These are phyloP conservation scores for Mastomys natalensis DNA, from an alignment of 2,113 vertebrate species.

Conservation along the genomic window DNA sequence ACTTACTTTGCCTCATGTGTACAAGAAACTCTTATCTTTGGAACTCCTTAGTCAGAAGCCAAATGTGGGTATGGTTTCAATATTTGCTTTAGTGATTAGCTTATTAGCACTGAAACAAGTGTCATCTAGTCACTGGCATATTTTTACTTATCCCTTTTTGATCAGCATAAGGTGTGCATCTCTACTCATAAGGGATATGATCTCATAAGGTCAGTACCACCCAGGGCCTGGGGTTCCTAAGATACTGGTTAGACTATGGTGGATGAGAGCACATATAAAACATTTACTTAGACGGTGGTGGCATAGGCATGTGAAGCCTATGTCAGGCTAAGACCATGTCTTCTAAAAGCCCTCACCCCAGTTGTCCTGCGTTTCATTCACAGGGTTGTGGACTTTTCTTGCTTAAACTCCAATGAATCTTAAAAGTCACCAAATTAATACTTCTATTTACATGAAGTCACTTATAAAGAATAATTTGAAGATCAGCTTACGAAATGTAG, in stretches of 20 bases:
- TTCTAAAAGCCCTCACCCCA: not conserved
- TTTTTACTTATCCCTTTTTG: conserved; percentile 23
- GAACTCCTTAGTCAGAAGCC: not conserved
- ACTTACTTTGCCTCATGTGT: not conserved
- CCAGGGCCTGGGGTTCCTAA: not conserved
- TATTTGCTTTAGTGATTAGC: conserved; percentile 40
- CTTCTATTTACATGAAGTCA: not conserved
- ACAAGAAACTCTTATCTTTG: not conserved
- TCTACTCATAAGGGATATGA: not conserved
- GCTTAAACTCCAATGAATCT: not conserved
- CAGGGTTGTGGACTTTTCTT: not conserved
- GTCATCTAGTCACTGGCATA: not conserved
- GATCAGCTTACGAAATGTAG: conserved; percentile 34
- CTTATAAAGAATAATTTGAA: conserved; percentile 19
- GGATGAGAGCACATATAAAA: not conserved
- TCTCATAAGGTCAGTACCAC: not conserved
- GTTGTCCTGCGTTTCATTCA: not conserved
- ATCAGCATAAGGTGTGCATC: not conserved
- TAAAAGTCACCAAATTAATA: not conserved
- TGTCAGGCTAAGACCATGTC: not conserved
- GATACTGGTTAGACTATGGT: not conserved
- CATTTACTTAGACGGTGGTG: not conserved
- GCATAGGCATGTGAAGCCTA: not conserved
- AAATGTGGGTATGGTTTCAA: conserved; percentile 4
- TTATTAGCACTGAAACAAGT: not conserved